Evolutionary conservation across 2,888 invertebrate species (phyloP).

Genomic region (Drosophila austrosaltans): DNA sequence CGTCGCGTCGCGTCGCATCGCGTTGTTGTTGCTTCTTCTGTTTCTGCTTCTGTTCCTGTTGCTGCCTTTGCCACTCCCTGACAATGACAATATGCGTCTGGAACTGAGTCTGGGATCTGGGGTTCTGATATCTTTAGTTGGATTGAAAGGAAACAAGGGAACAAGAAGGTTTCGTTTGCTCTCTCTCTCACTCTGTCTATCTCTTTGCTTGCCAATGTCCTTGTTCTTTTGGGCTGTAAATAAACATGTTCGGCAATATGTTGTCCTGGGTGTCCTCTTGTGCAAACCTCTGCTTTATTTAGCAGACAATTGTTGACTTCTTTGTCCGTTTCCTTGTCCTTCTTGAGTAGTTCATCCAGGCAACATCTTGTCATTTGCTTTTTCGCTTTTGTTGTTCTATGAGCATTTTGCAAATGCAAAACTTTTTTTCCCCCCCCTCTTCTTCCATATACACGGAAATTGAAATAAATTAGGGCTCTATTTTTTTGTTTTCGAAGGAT

Average conservation of each 20-base stretch:
- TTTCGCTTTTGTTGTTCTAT: constrained; percentile 24
- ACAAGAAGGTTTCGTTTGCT: constrained; percentile 18
- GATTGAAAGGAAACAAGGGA: too few species aligned
- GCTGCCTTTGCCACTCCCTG: constrained; percentile 22
- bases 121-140: background rate
- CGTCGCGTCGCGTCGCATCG: constrained; percentile 31
- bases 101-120: constrained; percentile 7
- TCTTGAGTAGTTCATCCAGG: constrained; percentile 8
- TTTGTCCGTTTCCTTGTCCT: constrained; percentile 33
- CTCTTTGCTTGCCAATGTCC: constrained; percentile 47
- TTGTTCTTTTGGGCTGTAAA: constrained; percentile 67
- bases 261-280: constrained; percentile 48
- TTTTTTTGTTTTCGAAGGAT: background rate
- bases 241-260: constrained; percentile 76
- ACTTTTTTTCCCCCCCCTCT: constrained; percentile 27
- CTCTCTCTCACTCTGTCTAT: constrained; percentile 32
- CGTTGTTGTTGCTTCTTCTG: constrained; percentile 1
- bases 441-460: constrained; percentile 43
- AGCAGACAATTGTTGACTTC: constrained; percentile 36
- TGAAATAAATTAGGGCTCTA: constrained; percentile 58
- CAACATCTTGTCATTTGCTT: constrained; percentile 43
- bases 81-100: constrained; percentile 51
- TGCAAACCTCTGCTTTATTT: constrained; percentile 25
- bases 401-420: constrained; percentile 50
- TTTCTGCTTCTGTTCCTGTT: background rate